Conservation (phyloP, 2,113 vertebrate genomes). For the Alligator mississippiensis region DNA sequence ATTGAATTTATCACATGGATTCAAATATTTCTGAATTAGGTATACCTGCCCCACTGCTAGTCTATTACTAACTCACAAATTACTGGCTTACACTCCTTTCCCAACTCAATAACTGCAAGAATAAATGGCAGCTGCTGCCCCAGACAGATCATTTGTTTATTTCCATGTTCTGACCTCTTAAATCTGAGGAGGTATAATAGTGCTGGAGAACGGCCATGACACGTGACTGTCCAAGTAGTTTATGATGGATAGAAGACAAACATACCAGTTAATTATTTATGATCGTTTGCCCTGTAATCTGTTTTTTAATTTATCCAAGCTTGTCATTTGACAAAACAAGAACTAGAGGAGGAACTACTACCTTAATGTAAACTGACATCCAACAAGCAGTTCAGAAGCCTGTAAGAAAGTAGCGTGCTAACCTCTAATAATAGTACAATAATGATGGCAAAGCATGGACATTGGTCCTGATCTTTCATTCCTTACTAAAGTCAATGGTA, state of each 20-base stretch:
- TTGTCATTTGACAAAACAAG: background rate
- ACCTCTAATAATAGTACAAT: background rate
- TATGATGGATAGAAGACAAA: background rate
- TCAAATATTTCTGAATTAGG: background rate
- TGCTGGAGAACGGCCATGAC: background rate
- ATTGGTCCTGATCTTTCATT: background rate
- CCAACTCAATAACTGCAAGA: background rate
- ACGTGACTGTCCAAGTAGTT: background rate
- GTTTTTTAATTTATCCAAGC: background rate
- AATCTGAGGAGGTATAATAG: background rate
- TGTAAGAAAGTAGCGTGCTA: background rate
- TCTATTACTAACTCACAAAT: background rate
- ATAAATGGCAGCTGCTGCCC: background rate
- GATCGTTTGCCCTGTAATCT: background rate
- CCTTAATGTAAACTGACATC: background rate
- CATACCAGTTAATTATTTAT: background rate
- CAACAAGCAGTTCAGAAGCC: background rate
- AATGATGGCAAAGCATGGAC: background rate
- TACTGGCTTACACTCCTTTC: background rate
- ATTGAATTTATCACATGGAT: background rate
- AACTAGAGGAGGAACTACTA: background rate
- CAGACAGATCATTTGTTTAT: background rate
- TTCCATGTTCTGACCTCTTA: background rate
- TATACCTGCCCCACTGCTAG: background rate
- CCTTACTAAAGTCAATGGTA: background rate